These are phyloP conservation scores for Cossypha heuglini DNA, from an alignment of 2,797 vertebrate species.

Conservation along the genomic window DNA sequence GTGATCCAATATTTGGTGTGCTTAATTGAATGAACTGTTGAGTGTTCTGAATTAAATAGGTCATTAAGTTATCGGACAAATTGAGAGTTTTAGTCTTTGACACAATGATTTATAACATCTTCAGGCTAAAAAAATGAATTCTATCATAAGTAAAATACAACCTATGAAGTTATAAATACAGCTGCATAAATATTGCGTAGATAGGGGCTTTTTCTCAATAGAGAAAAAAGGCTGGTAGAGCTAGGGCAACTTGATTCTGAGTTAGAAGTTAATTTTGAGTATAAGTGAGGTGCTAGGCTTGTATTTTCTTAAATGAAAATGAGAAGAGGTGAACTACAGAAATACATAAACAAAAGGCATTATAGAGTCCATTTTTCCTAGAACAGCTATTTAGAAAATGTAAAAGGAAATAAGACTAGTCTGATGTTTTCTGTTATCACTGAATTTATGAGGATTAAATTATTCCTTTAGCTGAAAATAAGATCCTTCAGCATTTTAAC, in stretches of 20 bases:
- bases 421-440: background rate
- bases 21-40: background rate
- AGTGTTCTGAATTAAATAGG: background rate
- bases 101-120: background rate
- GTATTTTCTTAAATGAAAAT: background rate
- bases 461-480: background rate
- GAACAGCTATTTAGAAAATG: background rate
- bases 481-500: background rate
- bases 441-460: background rate
- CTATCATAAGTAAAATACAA: background rate
- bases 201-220: accelerated
- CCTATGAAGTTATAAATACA: background rate
- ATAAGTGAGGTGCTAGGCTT: background rate
- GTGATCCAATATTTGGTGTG: accelerated
- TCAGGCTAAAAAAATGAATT: background rate
- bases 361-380: background rate
- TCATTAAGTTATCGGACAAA: background rate
- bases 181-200: background rate
- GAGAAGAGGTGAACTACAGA: background rate
- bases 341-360: background rate
- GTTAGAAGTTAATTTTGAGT: background rate
- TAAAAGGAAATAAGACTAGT: background rate
- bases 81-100: background rate
- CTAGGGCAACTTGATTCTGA: background rate
- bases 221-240: background rate